These are phyloP conservation scores for Drosophila demipolita DNA, from an alignment of 2,888 invertebrate species.

Conservation along the genomic window DNA sequence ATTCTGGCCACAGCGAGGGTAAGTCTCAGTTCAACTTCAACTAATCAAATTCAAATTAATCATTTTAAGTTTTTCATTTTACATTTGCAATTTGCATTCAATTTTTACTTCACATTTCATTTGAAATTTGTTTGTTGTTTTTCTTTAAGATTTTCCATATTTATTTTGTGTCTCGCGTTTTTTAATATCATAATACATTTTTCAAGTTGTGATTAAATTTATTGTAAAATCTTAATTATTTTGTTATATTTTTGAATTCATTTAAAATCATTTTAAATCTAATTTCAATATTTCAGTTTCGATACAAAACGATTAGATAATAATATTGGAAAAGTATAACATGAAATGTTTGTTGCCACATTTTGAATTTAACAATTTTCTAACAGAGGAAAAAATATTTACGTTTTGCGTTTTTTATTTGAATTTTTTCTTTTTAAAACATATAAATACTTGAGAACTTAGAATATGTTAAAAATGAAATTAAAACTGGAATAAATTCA, in stretches of 20 bases:
- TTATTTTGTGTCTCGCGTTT: not conserved
- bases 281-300: not conserved
- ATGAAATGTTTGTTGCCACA: not conserved
- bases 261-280: not conserved
- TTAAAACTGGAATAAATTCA: not conserved
- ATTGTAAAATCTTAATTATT: not conserved
- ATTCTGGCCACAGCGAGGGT: slow-evolving; percentile 71
- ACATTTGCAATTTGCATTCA: too few species aligned
- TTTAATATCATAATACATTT: not conserved
- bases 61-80: too few species aligned
- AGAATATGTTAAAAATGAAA: not conserved
- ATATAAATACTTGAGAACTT: not conserved
- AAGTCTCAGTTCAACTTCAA: slow-evolving; percentile 32
- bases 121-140: not conserved
- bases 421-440: too few species aligned
- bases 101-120: not conserved
- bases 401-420: not conserved
- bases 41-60: too few species aligned
- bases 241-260: not conserved
- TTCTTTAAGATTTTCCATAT: not conserved
- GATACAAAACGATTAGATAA: not conserved
- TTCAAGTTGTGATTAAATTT: not conserved
- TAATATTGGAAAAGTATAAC: not conserved
- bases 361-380: not conserved
- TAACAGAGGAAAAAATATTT: not conserved